Evolutionary conservation across 2,797 vertebrate species (phyloP), one percentile per base, ranked within the genome.

Genomic region (Pampus argenteus): DNA sequence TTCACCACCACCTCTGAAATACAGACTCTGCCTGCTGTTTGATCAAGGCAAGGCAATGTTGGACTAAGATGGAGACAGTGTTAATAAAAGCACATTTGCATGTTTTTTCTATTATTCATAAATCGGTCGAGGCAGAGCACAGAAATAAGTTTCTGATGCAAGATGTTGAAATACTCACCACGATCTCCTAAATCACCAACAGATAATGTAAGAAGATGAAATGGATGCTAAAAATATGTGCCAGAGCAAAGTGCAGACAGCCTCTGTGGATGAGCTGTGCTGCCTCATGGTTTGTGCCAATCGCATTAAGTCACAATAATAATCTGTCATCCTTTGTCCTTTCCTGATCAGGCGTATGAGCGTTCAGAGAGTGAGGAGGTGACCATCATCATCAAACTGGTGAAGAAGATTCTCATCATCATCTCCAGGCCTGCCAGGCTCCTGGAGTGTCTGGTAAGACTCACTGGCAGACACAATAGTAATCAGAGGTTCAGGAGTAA

Each of bases 361-460:
- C 95, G 97, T 18, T 98, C 97, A 0, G 96, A 98, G 89, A 97
- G 97, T 0, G 95, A 96, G 74, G 97, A 98, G 71, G 96, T 98
- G 23, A 85, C 93, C 77, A 92, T 97, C 85, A 95, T 98, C 0
- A 93, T 94, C 65, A 97, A 98, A 71, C 84, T 98, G 42, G 96
- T 96, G 52, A 95, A 95, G 88, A 98, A 96, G 85, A 90, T 98
- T 60, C 93, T 98, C 62, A 96, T 98, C 84, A 94, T 98, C 85
- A 97, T 98, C 76, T 96, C 97, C 2, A 93, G 96, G 18, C 97
- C 97, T 0, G 97, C 96, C 1, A 92, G 97, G 17, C 95, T 98
- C 18, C 93, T 98, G 7, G 96, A 98, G 83, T 98, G 97, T 87
- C 84, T 98, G 95, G 97, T 98, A 85, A 93, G 95, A 67, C 25